Conservation (phyloP, 2,113 vertebrate genomes). For the Chrysemys picta region DNA sequence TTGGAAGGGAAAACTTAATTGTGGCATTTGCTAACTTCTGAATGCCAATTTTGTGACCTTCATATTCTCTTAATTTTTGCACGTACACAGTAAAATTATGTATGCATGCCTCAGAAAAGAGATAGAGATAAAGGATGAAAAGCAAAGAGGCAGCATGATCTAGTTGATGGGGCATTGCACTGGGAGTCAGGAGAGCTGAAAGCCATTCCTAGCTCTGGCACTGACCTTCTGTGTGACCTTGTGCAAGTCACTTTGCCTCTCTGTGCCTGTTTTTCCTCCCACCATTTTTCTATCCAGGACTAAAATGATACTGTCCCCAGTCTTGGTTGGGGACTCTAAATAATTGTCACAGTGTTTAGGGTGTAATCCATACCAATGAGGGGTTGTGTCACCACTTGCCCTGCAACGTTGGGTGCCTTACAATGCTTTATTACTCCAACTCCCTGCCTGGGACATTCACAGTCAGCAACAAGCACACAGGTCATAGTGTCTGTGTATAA, state of each 20-base stretch:
- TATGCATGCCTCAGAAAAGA: conserved; percentile 31
- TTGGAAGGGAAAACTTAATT: neutral
- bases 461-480: neutral
- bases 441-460: neutral
- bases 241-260: conserved; percentile 34
- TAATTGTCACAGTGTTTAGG: neutral
- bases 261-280: conserved; percentile 40
- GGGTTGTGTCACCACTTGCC: neutral
- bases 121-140: conserved; percentile 10
- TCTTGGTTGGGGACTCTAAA: neutral
- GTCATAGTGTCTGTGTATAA: neutral
- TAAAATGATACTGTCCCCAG: conserved; percentile 10
- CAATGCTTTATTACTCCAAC: neutral
- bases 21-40: neutral
- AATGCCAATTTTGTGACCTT: neutral
- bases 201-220: conserved; percentile 47
- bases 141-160: conserved; percentile 37
- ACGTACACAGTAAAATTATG: neutral
- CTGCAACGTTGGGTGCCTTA: neutral
- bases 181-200: conserved; percentile 40
- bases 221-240: conserved; percentile 12
- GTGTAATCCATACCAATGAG: neutral
- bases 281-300: conserved; percentile 41
- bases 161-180: conserved; percentile 37
- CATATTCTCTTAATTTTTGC: neutral